phyloP scores from a whole-genome alignment of 30 jellyfish, hydroid and myxozoan genomes.

The Hydra vulgaris region DNA sequence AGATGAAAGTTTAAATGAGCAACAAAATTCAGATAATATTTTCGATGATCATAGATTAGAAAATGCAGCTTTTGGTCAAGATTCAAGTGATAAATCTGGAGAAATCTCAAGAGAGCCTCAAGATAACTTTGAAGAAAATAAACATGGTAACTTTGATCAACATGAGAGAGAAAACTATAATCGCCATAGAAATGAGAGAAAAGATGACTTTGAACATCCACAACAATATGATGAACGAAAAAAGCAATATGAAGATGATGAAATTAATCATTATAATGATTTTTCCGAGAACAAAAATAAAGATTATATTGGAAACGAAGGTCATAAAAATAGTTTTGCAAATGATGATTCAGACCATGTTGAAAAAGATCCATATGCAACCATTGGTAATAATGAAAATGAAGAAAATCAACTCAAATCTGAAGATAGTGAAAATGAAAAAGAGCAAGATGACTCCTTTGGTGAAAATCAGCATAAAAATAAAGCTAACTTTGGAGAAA shows the following conservation, averaged over 20 bases:
- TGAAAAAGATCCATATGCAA: not conserved
- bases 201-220: not conserved
- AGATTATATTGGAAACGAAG: not conserved
- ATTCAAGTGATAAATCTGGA: not conserved
- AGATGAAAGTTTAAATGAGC: not conserved
- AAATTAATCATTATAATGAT: not conserved
- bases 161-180: not conserved
- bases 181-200: not conserved
- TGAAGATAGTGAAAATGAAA: not conserved
- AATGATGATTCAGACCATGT: not conserved
- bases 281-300: not conserved
- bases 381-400: not conserved
- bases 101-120: not conserved
- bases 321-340: not conserved
- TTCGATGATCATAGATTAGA: not conserved
- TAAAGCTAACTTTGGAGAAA: slow-evolving; percentile 1
- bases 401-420: not conserved
- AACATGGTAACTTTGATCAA: not conserved
- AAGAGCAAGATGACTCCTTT: not conserved
- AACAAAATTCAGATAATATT: not conserved
- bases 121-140: not conserved
- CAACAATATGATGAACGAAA: not conserved
- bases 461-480: not conserved
- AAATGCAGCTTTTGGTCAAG: slow-evolving; percentile 11
- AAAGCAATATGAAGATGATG: not conserved